These are phyloP conservation scores for Melieria omissa DNA, from an alignment of 2,888 invertebrate genomes.

Conservation along the genomic window DNA sequence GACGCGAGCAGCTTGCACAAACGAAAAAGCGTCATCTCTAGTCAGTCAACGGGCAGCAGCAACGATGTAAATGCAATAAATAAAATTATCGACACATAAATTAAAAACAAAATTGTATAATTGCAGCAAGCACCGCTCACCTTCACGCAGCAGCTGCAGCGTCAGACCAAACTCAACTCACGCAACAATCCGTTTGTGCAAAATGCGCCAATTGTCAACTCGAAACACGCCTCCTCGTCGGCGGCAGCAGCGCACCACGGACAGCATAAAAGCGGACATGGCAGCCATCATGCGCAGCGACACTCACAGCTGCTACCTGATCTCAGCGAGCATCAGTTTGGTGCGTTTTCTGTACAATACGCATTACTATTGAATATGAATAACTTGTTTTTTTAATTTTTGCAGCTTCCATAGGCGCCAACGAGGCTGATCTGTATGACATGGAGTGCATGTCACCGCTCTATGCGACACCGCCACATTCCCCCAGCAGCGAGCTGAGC, in stretches of 20 bases:
- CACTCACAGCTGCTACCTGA: constrained; percentile 66
- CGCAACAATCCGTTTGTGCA: constrained; percentile 64
- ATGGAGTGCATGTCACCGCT: constrained; percentile 73
- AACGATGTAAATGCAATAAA: constrained; percentile 61
- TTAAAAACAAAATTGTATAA: background rate
- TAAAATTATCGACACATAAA: background rate
- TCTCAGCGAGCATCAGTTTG: constrained; percentile 66
- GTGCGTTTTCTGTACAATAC: constrained; percentile 46
- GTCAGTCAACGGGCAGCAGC: constrained; percentile 68
- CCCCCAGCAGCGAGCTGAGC: constrained; percentile 75
- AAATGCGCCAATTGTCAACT: constrained; percentile 58
- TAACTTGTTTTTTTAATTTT: background rate
- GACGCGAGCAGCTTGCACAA: constrained; percentile 67
- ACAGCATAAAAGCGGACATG: constrained; percentile 37
- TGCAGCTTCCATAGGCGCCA: constrained; percentile 55
- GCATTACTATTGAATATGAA: background rate
- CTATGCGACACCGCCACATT: constrained; percentile 84
- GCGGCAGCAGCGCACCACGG: constrained; percentile 51
- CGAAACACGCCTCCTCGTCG: constrained; percentile 57
- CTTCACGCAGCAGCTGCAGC: constrained; percentile 91
- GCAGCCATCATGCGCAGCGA: constrained; percentile 55
- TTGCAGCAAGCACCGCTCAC: constrained; percentile 75
- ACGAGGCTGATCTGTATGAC: constrained; percentile 67
- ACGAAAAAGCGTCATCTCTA: constrained; percentile 68
- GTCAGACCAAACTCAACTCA: constrained; percentile 65